These are phyloP conservation scores for Epinotia brunnichana DNA, from an alignment of 2,888 invertebrate genomes.

Conservation along the genomic window DNA sequence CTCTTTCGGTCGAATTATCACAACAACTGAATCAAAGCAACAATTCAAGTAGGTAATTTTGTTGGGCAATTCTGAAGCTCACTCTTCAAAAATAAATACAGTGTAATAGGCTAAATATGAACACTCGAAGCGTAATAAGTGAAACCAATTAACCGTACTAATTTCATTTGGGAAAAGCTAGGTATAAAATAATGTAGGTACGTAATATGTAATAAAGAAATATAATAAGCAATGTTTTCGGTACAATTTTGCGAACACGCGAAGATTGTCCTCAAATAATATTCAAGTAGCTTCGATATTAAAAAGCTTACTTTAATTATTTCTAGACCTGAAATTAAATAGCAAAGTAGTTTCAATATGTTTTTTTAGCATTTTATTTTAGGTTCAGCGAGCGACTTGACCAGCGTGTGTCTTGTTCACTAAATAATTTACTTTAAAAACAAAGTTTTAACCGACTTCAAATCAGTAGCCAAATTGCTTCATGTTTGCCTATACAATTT, in stretches of 20 bases:
- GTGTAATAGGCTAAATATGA: not conserved
- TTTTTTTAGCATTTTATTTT: no score
- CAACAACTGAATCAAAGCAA: not conserved
- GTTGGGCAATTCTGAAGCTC: not conserved
- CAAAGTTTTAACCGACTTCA: no score
- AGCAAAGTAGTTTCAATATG: no score
- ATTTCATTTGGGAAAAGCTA: constrained; percentile 2
- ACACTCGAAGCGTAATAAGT: constrained; percentile 6
- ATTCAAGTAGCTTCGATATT: not conserved
- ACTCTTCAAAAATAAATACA: not conserved
- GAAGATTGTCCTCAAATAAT: not conserved
- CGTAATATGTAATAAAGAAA: not conserved
- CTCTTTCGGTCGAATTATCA: not conserved
- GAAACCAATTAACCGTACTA: constrained; percentile 11
- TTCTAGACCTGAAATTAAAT: not conserved
- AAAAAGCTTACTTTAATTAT: not conserved
- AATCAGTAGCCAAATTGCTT: no score
- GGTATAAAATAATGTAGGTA: constrained; percentile 12
- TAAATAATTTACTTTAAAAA: no score
- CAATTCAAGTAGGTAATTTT: no score
- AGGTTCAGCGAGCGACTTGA: no score
- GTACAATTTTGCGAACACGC: not conserved
- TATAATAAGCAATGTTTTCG: not conserved
- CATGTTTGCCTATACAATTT: no score
- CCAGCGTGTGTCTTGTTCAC: no score